Evolutionary conservation across 2,888 invertebrate genomes (phyloP), one percentile per base, ranked within the genome.

Genomic region (Druceiella hillmani): DNA sequence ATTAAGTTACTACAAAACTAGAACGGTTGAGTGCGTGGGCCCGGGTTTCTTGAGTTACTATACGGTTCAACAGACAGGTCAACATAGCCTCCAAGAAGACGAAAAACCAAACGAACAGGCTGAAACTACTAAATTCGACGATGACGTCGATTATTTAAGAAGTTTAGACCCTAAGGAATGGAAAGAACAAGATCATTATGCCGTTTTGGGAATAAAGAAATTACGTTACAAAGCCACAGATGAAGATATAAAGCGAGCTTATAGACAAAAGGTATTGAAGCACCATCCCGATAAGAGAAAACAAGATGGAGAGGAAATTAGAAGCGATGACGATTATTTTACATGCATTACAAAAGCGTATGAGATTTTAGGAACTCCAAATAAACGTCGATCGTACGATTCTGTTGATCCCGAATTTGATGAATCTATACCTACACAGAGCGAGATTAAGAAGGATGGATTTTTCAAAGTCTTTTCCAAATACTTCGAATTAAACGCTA

Each of bases 231-330:
- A 81, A 60, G 95, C 98, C 0, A 83, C 87, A 1, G 90, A 93
- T 51, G 91, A 93, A 41, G 87, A 95, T 53, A 92, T 99, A 45
- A 92, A 93, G 62, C 82, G 84, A 55, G 93, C 95, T 14, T 98
- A 95, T 79, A 78, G 87, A 45, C 83, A 70, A 49, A 70, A 70
- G 44, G 91, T 94, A 31, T 70, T 99, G 35, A 85, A 83, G 54
- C 98, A 99, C 61, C 99, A 99, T 69, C 99, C 99, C 0, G 99
- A 99, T 61, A 99, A 99, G 64, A 80, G 98, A 52, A 88, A 90
- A 74, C 87, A 86, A 3, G 78, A 82, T 56, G 93, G 93, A 3
- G 89, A 93, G 62, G 87, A 89, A 49, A 79, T 92, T 20, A 79
- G 83, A 44, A 79, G 83, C 3, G 94, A 95, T 52, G 90, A 93